These are phyloP conservation scores for Nebria brevicollis DNA, from an alignment of 2,888 invertebrate genomes.

Conservation along the genomic window DNA sequence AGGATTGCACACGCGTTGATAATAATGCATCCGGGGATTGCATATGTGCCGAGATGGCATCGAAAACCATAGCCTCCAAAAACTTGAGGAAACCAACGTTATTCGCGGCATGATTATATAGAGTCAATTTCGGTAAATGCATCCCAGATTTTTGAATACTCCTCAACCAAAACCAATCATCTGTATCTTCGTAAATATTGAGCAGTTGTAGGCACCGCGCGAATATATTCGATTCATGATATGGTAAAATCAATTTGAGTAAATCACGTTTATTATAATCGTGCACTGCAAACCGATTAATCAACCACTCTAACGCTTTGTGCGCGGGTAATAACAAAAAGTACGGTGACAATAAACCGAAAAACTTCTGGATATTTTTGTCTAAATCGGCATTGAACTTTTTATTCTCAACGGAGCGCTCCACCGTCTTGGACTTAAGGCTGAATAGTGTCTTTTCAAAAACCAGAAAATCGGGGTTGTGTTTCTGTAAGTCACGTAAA, in stretches of 20 bases:
- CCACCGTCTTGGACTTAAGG: conserved; percentile 78
- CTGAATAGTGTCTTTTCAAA: conserved; percentile 84
- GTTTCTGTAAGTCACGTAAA: conserved; percentile 79
- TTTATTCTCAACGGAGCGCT: conserved; percentile 80
- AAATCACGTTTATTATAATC: conserved; percentile 86
- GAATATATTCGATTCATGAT: conserved; percentile 93
- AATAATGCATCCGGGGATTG: conserved; percentile 68
- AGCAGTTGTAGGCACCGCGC: conserved; percentile 81
- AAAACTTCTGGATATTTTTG: conserved; percentile 78
- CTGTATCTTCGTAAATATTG: conserved; percentile 69
- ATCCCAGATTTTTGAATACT: conserved; percentile 79
- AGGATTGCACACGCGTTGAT: background rate
- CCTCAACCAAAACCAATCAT: conserved; percentile 81
- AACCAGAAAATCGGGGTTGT: conserved; percentile 77
- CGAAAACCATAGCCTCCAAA: conserved; percentile 68
- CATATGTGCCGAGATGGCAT: conserved; percentile 70
- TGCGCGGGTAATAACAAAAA: conserved; percentile 85
- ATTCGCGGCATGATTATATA: conserved; percentile 78
- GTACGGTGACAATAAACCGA: conserved; percentile 87
- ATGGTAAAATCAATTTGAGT: conserved; percentile 85
- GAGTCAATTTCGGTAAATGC: conserved; percentile 75
- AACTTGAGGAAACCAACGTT: conserved; percentile 72
- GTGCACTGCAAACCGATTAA: conserved; percentile 89
- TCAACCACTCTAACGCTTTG: conserved; percentile 95
- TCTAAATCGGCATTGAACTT: conserved; percentile 82